These are phyloP conservation scores for Cyaniris semiargus DNA, from an alignment of 2,888 invertebrate species.

Conservation along the genomic window DNA sequence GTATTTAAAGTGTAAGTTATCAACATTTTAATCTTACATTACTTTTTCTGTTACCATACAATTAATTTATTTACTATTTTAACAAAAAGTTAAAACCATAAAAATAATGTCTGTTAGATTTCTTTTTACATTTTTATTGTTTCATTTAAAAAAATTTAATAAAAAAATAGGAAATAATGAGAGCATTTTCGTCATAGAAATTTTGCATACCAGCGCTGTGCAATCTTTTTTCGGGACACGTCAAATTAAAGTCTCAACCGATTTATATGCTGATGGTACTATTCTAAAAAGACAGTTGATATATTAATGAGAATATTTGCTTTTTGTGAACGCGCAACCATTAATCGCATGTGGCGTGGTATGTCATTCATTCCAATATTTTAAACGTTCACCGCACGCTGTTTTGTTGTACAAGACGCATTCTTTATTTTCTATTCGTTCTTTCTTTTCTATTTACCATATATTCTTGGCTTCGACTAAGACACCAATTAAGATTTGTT, in stretches of 20 bases:
- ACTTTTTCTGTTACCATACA: background rate
- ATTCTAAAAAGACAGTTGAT: constrained; percentile 78
- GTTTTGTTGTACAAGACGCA: constrained; percentile 69
- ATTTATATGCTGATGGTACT: constrained; percentile 58
- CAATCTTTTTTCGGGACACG: background rate
- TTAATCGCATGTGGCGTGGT: constrained; percentile 78
- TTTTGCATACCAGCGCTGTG: background rate
- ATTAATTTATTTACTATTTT: background rate
- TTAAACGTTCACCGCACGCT: constrained; percentile 69
- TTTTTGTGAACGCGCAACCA: constrained; percentile 74
- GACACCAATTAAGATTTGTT: constrained; percentile 13
- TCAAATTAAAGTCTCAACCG: constrained; percentile 43
- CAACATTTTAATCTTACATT: background rate
- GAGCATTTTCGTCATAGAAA: background rate
- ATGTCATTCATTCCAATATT: constrained; percentile 81
- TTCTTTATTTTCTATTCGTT: constrained; percentile 55
- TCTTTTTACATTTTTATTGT: too few relatives aligned
- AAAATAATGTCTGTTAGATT: too few relatives aligned
- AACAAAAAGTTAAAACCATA: too few relatives aligned
- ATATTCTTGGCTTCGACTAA: constrained; percentile 16
- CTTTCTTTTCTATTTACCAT: constrained; percentile 52
- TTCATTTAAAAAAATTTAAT: too few relatives aligned
- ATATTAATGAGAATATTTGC: constrained; percentile 78
- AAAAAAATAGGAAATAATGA: too few relatives aligned
- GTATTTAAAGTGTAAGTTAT: background rate